These are phyloP conservation scores for Erpetoichthys calabaricus DNA, from an alignment of 2,797 vertebrate genomes.

Conservation along the genomic window DNA sequence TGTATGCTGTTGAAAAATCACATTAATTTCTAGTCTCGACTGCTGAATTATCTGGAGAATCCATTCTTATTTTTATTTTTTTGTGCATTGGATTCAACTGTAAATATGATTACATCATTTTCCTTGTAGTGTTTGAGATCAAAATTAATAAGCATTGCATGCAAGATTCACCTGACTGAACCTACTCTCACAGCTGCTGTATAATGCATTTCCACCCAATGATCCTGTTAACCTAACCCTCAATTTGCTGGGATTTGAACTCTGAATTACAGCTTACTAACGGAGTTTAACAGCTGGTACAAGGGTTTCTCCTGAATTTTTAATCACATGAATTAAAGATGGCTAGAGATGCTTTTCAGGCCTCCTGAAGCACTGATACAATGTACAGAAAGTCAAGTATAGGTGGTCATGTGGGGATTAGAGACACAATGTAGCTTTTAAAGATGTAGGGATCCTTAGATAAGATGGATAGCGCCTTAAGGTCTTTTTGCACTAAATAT, in stretches of 20 bases:
- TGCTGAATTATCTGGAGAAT: no score
- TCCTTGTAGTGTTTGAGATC: conserved; percentile 18
- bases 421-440: conserved; percentile 21
- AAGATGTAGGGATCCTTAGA: conserved; percentile 16
- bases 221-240: conserved; percentile 69
- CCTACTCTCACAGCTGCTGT: conserved; percentile 52
- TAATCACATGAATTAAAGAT: conserved; percentile 86
- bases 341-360: conserved; percentile 50
- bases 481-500: not conserved
- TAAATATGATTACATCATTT: conserved; percentile 12
- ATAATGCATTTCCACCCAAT: conserved; percentile 60
- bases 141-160: conserved; percentile 37
- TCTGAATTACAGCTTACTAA: conserved; percentile 73
- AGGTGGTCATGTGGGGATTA: conserved; percentile 30
- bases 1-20: no score
- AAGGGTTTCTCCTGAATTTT: conserved; percentile 78
- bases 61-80: no score
- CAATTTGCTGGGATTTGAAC: conserved; percentile 80
- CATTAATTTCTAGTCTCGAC: no score
- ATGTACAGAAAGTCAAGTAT: conserved; percentile 41
- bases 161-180: conserved; percentile 52
- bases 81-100: not conserved
- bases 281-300: conserved; percentile 74
- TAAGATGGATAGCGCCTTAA: not conserved
- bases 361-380: conserved; percentile 40